phyloP scores from a whole-genome alignment of 2,797 vertebrate genomes.

The Oryzias dopingdopingensis region DNA sequence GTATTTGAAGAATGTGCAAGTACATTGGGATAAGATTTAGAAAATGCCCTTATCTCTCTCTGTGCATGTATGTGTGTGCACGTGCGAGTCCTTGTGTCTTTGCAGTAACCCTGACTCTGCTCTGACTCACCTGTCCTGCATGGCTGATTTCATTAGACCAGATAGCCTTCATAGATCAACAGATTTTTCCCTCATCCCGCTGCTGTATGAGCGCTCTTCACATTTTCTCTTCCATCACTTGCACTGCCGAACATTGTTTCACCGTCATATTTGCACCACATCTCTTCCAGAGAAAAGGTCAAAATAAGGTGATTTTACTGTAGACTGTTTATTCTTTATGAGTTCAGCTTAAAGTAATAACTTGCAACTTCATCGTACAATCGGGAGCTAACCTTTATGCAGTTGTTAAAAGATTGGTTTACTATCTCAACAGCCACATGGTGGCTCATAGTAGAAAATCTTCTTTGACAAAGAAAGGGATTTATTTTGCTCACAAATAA shows the following conservation, averaged over 20 bases:
- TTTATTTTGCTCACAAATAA: constrained; percentile 17
- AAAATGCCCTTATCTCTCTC: constrained; percentile 50
- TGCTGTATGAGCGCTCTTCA: constrained; percentile 28
- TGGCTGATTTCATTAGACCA: constrained; percentile 47
- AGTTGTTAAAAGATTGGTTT: constrained; percentile 15
- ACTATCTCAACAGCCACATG: constrained; percentile 15
- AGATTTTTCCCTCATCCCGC: constrained; percentile 23
- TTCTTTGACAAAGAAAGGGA: constrained; percentile 15
- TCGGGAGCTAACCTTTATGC: constrained; percentile 40
- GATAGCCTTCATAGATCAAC: constrained; percentile 44
- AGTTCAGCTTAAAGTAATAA: constrained; percentile 40
- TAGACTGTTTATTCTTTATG: constrained; percentile 21
- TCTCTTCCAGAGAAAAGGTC: constrained; percentile 3
- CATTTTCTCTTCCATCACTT: constrained; percentile 15
- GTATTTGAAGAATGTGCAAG: constrained; percentile 40
- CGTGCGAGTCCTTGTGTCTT: constrained; percentile 37
- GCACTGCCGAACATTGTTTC: constrained; percentile 6
- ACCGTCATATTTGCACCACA: constrained; percentile 16
- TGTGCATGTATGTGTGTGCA: constrained; percentile 6
- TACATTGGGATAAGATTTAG: constrained; percentile 58
- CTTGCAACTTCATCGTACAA: constrained; percentile 28
- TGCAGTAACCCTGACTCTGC: constrained; percentile 42
- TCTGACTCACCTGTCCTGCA: constrained; percentile 33
- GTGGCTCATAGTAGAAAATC: constrained; percentile 26
- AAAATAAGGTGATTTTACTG: constrained; percentile 19